Conservation (phyloP, 2,113 vertebrate species). For the Cyanoderma ruficeps region DNA sequence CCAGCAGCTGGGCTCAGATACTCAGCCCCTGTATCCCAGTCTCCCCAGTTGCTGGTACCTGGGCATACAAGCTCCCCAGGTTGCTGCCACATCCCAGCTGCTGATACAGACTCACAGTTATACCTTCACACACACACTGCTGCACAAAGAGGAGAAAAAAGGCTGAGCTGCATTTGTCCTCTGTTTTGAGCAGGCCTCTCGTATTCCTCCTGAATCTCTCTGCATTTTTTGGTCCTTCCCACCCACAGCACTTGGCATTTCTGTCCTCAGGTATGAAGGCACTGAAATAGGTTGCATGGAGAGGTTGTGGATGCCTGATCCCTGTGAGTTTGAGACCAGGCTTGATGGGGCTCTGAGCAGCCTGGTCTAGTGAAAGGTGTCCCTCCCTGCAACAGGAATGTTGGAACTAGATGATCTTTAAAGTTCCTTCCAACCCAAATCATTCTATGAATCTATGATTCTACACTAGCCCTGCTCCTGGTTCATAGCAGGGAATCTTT, state of each 20-base stretch:
- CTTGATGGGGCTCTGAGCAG: neutral
- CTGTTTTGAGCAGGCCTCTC: neutral
- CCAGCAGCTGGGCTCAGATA: neutral
- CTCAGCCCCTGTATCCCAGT: neutral
- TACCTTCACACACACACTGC: neutral
- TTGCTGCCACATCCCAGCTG: neutral
- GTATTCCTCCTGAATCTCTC: neutral
- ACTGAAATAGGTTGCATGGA: neutral
- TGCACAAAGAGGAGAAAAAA: neutral
- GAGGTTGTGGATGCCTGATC: neutral
- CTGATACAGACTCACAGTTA: neutral
- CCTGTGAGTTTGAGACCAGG: neutral
- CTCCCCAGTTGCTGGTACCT: neutral
- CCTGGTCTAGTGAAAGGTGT: neutral
- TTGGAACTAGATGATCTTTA: neutral
- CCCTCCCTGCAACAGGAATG: neutral
- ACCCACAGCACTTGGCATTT: neutral
- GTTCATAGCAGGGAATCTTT: neutral
- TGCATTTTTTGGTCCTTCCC: neutral
- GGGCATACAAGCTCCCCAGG: neutral
- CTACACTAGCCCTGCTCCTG: neutral
- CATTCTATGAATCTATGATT: neutral
- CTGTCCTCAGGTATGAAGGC: neutral
- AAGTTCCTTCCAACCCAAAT: neutral
- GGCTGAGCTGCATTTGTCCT: neutral